Evolutionary conservation across 2,113 vertebrate genomes (phyloP).

Genomic region (Cranoglanis bouderius): DNA sequence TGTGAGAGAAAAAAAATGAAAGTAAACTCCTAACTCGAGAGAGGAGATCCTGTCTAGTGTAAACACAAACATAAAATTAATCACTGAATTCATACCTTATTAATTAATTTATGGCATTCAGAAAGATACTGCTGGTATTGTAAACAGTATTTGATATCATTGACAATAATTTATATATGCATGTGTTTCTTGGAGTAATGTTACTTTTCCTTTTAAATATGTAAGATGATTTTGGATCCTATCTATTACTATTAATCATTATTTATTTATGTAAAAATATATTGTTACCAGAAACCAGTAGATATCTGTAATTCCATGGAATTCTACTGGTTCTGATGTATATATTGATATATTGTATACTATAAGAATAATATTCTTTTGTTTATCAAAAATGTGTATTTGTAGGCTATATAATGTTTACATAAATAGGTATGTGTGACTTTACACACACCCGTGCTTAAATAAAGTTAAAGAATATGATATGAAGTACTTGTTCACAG

Average conservation of each 20-base stretch:
- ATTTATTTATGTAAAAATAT: not conserved
- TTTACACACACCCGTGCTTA: not conserved
- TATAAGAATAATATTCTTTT: not conserved
- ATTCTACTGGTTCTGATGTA: not conserved
- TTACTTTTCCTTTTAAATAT: not conserved
- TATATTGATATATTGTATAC: not conserved
- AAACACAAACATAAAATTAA: not conserved
- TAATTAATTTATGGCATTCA: not conserved
- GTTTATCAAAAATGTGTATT: not conserved
- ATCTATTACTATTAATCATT: not conserved
- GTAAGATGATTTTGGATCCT: not conserved
- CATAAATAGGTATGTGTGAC: not conserved
- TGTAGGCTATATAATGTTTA: not conserved
- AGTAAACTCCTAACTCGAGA: not conserved
- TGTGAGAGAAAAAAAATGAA: not conserved
- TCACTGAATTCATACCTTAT: not conserved
- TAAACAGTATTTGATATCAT: not conserved
- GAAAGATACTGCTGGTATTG: not conserved
- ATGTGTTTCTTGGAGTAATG: not conserved
- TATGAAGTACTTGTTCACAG: not conserved
- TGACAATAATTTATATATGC: not conserved
- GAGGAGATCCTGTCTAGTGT: not conserved
- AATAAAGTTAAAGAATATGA: not conserved
- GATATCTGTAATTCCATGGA: not conserved
- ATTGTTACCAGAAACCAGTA: not conserved